Evolutionary conservation across 2,797 vertebrate genomes (phyloP), one percentile per base, ranked within the genome.

Genomic region (Falco novaeseelandiae): DNA sequence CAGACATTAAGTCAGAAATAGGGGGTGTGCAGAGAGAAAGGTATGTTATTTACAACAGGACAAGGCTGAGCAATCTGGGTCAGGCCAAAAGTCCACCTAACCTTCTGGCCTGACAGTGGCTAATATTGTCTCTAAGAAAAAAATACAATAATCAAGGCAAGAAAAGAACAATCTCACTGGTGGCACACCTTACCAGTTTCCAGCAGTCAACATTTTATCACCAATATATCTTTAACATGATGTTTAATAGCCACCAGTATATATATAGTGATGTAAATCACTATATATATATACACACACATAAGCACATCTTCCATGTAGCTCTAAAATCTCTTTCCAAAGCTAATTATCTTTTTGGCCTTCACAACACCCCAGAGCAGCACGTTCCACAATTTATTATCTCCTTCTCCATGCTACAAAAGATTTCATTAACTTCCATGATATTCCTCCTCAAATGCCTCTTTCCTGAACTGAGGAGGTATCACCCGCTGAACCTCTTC

Each of bases 321-420:
- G 36, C 51, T 84, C 21, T 90, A 59, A 82, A 90, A 89, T 66
- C n/a, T 77, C 30, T 46, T 88, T 92, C 55, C 52, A 77, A 89
- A 96, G 59, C 25, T 89, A 96, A 90, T 82, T 90, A 94, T 69
- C 34, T 16, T 36, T 77, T 93, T 91, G 48, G 83, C 63, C 51
- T 51, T 77, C 46, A 49, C 44, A 91, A 49, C 36, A 87, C 61
- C 69, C 25, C 49, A 79, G 32, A 80, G 27, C 67, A 89, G 14
- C 32, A 21, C 80, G 62, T 87, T 92, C 85, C 32, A 44, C 44
- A 52, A 62, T 94, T 93, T 94, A 76, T 83, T 72, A 57, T 73
- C 27, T 80, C 25, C 27, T 90, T 86, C 44, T 85, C 27, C 12
- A 4, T 14, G 26, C 59, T 62, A 34, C 30, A 85, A 59, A 87